Evolutionary conservation across 92 coral and sea anemone genomes (phyloP).

Genomic region (Blastomussa wellsi): DNA sequence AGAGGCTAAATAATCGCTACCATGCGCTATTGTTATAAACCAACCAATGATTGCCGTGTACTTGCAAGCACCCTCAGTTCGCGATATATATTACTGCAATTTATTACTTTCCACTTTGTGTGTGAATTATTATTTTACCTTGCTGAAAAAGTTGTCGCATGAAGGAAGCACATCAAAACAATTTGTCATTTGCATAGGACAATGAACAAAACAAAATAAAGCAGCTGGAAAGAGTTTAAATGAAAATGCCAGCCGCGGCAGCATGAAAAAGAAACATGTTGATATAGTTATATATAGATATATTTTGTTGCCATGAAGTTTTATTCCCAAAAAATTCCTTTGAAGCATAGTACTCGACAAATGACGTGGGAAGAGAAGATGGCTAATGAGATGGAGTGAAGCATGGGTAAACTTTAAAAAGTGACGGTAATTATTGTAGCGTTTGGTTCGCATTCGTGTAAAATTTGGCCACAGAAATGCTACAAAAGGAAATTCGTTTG

Average conservation of each 20-base stretch:
- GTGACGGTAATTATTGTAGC: not conserved
- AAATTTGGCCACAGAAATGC: not conserved
- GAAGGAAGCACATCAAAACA: not conserved
- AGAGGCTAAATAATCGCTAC: no score
- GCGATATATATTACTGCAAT: not conserved
- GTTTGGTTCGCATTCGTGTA: not conserved
- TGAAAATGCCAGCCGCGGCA: no score
- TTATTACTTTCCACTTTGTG: not conserved
- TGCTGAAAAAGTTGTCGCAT: not conserved
- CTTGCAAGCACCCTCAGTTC: not conserved
- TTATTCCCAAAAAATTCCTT: not conserved
- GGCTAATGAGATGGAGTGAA: not conserved
- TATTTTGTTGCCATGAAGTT: not conserved
- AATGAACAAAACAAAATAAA: no score
- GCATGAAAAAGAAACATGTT: not conserved
- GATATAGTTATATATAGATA: not conserved
- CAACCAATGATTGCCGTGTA: not conserved
- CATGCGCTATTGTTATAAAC: no score
- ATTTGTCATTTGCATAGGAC: no score
- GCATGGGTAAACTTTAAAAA: no score
- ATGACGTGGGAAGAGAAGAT: not conserved
- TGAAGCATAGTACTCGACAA: not conserved
- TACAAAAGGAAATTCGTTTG: not conserved
- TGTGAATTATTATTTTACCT: conserved; percentile 1
- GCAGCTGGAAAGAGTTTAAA: no score